A percentile compares a stretch with the other conserved stretches of the same genome.
phyloP scores from a whole-genome alignment of 2,113 vertebrate species.

The Ramphastos sulfuratus region DNA sequence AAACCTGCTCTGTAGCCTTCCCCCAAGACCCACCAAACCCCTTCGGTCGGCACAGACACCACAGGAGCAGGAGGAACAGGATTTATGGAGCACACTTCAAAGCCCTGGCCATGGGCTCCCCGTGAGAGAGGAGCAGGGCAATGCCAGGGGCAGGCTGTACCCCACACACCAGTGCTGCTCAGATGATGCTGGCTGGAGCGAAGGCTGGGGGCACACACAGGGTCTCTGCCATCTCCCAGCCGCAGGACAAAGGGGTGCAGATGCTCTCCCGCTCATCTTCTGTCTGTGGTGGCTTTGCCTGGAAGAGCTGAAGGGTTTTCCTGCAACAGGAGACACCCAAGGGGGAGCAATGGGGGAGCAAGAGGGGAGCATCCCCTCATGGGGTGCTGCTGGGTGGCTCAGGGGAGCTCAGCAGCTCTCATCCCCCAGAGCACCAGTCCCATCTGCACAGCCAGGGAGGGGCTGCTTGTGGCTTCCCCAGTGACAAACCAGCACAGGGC shows the following conservation, averaged over 20 bases:
- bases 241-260: constrained; percentile 74
- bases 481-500: background rate
- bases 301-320: constrained; percentile 67
- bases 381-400: fast-evolving
- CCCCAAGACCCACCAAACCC: background rate
- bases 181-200: constrained; percentile 75
- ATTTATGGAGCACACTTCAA: constrained; percentile 65
- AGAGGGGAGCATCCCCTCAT: background rate
- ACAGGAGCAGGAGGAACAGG: constrained; percentile 39
- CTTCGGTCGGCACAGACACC: fast-evolving
- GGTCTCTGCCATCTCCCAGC: constrained; percentile 78
- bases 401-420: background rate
- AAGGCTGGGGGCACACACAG: constrained; percentile 69
- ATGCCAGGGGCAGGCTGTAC: background rate
- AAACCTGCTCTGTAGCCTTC: background rate
- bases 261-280: constrained; percentile 50
- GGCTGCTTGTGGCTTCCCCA: background rate
- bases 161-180: background rate
- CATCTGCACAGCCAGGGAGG: fast-evolving
- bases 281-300: constrained; percentile 20
- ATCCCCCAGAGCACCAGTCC: fast-evolving
- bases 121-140: background rate
- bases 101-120: constrained; percentile 1
- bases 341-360: background rate
- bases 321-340: constrained; percentile 7